Percentiles rank a stretch among this genome's conserved stretches.
phyloP scores from a whole-genome alignment of 2,797 vertebrate species.

The Holocentrus rufus region DNA sequence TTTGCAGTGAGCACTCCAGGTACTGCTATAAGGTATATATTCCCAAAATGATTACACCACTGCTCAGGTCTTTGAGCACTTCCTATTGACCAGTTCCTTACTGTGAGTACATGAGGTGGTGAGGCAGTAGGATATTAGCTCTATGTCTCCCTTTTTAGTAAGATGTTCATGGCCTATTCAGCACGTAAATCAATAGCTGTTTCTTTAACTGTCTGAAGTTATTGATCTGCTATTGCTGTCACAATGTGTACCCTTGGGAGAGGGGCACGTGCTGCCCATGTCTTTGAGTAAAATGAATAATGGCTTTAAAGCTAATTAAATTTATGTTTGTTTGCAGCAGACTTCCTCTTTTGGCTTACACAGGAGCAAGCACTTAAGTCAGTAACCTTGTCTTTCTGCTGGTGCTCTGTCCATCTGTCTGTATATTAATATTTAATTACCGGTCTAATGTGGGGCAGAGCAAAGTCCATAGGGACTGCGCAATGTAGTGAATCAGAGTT shows the following conservation, averaged over 20 bases:
- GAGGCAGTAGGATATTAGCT: constrained; percentile 47
- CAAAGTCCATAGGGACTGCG: neutral
- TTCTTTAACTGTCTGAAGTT: constrained; percentile 55
- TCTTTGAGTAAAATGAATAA: constrained; percentile 54
- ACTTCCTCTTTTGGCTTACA: constrained; percentile 19
- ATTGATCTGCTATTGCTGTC: constrained; percentile 52
- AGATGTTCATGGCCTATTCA: constrained; percentile 48
- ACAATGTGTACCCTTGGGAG: constrained; percentile 35
- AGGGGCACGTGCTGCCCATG: constrained; percentile 36
- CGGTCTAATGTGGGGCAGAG: neutral
- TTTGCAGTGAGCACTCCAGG: constrained; percentile 52
- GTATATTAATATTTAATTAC: constrained; percentile 40
- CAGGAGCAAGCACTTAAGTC: constrained; percentile 38
- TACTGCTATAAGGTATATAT: constrained; percentile 28
- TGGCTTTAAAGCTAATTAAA: constrained; percentile 49
- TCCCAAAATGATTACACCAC: constrained; percentile 55
- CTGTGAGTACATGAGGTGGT: constrained; percentile 60
- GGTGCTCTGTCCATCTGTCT: constrained; percentile 8
- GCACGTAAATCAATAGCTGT: constrained; percentile 65
- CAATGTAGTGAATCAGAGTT: neutral
- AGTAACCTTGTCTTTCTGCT: neutral
- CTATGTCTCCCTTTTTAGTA: constrained; percentile 63
- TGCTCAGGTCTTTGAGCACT: constrained; percentile 51
- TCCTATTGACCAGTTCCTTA: constrained; percentile 67
- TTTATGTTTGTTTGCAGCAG: constrained; percentile 35